Evolutionary conservation across 92 coral and sea anemone genomes (phyloP).

Genomic region (Umimayanthus chanpuru): DNA sequence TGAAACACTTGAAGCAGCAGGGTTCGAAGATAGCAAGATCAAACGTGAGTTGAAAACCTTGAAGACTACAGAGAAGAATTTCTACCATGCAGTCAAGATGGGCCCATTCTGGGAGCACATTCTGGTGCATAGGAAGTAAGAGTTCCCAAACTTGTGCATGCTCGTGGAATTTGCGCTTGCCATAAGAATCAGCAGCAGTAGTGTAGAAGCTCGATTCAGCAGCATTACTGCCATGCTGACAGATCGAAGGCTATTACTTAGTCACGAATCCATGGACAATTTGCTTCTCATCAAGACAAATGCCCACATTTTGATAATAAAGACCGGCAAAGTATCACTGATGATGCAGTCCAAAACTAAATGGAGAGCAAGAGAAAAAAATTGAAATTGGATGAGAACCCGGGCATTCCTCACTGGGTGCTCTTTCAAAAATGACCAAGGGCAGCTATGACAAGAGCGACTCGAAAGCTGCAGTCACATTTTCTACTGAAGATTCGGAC

Average conservation of each 20-base stretch:
- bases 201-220: conserved; percentile 20
- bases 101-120: too few relatives aligned
- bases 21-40: too few relatives aligned
- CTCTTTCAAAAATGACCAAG: too few relatives aligned
- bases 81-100: too few relatives aligned
- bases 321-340: neutral
- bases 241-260: conserved; percentile 16
- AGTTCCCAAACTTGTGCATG: conserved; percentile 19
- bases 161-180: neutral
- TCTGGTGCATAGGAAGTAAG: neutral
- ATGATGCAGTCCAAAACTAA: neutral
- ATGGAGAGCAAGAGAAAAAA: neutral
- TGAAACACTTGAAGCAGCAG: too few relatives aligned
- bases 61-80: too few relatives aligned
- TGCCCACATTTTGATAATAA: conserved; percentile 2
- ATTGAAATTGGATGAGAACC: neutral
- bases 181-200: neutral
- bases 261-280: conserved; percentile 15
- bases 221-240: conserved; percentile 3
- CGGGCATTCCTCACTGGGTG: neutral
- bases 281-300: conserved; percentile 23
- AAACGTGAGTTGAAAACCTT: too few relatives aligned
- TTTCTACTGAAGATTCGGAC: neutral
- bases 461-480: neutral
- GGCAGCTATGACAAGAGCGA: too few relatives aligned